phyloP scores from a whole-genome alignment of 1,140 invertebrate genomes.

The Globodera rostochiensis region DNA sequence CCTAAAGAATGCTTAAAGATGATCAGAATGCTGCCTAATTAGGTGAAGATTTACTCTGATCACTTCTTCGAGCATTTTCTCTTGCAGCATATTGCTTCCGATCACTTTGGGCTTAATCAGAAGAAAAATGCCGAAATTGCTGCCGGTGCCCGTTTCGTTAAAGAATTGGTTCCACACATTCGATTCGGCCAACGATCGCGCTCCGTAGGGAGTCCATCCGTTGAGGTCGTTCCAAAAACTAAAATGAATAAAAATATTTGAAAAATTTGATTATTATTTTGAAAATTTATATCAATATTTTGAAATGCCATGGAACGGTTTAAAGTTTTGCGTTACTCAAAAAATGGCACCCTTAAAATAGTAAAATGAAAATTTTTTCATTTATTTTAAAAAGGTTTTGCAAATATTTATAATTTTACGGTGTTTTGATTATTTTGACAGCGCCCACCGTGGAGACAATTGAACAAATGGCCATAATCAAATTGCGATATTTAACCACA shows the following conservation, averaged over 20 bases:
- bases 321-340: no score
- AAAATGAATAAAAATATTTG: neutral
- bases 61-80: slow-evolving; percentile 35
- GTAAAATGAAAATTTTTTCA: no score
- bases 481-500: slow-evolving; percentile 34
- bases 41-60: slow-evolving; percentile 36
- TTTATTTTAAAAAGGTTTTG: no score
- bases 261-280: neutral
- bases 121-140: slow-evolving; percentile 23
- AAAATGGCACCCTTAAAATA: no score
- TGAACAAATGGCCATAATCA: slow-evolving; percentile 38
- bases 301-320: no score
- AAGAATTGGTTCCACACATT: slow-evolving; percentile 47
- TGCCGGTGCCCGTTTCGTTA: slow-evolving; percentile 28
- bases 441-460: slow-evolving; percentile 41
- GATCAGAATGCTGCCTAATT: neutral
- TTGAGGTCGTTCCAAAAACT: slow-evolving; percentile 44
- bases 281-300: no score
- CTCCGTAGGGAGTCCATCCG: slow-evolving; percentile 49
- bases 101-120: slow-evolving; percentile 29
- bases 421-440: slow-evolving; percentile 44
- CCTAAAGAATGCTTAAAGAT: neutral
- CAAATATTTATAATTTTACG: slow-evolving; percentile 25
- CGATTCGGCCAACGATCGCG: slow-evolving; percentile 41
- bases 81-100: slow-evolving; percentile 32